phyloP scores from a whole-genome alignment of 1,140 invertebrate species.

The Geopemphigus sp. region DNA sequence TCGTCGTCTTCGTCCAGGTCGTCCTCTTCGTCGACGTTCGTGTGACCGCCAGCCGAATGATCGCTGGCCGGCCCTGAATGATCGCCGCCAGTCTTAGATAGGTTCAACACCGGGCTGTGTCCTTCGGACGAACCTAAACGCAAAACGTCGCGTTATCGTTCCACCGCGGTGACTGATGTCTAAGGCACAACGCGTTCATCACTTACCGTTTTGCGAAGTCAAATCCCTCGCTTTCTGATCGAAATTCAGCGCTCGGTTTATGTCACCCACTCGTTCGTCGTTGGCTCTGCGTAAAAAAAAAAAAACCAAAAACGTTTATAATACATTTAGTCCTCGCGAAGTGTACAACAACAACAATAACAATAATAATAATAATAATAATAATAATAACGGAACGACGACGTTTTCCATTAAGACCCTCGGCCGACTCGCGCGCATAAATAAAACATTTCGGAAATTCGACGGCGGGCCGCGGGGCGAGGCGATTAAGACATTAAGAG shows the following conservation, averaged over 20 bases:
- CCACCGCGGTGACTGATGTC: too few relatives aligned
- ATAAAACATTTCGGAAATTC: slow-evolving; percentile 45
- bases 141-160: too few relatives aligned
- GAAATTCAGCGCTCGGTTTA: slow-evolving; percentile 71
- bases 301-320: background rate
- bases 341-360: too few relatives aligned
- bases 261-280: slow-evolving; percentile 73
- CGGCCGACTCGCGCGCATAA: background rate
- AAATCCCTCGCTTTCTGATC: slow-evolving; percentile 78
- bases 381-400: too few relatives aligned
- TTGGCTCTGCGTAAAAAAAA: slow-evolving; percentile 69
- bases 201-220: slow-evolving; percentile 81
- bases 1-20: slow-evolving; percentile 76
- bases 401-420: slow-evolving; percentile 15
- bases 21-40: slow-evolving; percentile 79
- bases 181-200: too few relatives aligned
- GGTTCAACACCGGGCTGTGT: slow-evolving; percentile 84
- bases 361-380: too few relatives aligned
- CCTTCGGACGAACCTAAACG: slow-evolving; percentile 75
- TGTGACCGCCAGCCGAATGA: slow-evolving; percentile 71
- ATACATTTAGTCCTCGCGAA: too few relatives aligned
- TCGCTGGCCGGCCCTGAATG: slow-evolving; percentile 62
- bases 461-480: background rate
- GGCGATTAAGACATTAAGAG: slow-evolving; percentile 43
- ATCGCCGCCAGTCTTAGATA: slow-evolving; percentile 78